A percentile compares a stretch with the other conserved stretches of the same genome.
phyloP scores from a whole-genome alignment of 2,113 vertebrate genomes.

The Nerophis lumbriciformis region DNA sequence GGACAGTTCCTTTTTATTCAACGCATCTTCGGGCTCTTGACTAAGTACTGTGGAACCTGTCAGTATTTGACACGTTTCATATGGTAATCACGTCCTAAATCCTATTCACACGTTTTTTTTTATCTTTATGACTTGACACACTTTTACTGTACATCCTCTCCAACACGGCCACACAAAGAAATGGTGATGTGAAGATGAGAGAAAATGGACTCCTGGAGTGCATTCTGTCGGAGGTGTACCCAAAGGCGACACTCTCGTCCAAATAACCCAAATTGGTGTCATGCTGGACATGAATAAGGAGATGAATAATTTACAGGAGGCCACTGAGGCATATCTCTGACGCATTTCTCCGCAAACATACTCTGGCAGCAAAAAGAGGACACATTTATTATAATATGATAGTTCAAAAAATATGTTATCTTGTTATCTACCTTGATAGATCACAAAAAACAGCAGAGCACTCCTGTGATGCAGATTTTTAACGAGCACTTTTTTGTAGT shows the following conservation, averaged over 20 bases:
- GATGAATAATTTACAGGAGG: slow-evolving; percentile 65
- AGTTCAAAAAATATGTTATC: not conserved
- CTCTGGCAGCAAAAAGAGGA: not conserved
- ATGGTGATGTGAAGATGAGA: slow-evolving; percentile 9
- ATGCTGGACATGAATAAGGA: slow-evolving; percentile 7
- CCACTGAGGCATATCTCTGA: slow-evolving; percentile 43
- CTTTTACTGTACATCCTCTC: slow-evolving; percentile 16
- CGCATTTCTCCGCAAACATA: not conserved
- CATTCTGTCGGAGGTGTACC: slow-evolving; percentile 9
- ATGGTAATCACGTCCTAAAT: no score
- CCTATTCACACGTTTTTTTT: no score
- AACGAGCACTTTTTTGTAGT: no score
- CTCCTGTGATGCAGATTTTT: no score
- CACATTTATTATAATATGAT: not conserved
- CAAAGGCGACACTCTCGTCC: not conserved
- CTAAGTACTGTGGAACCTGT: no score
- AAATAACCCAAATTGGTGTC: not conserved
- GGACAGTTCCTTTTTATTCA: no score
- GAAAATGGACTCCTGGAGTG: slow-evolving; percentile 20
- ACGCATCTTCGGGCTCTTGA: no score
- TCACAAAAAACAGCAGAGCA: no score
- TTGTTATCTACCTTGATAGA: not conserved
- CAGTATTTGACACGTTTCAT: no score
- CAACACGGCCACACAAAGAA: slow-evolving; percentile 16
- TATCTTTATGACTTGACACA: no score